Evolutionary conservation across 2,888 invertebrate species (phyloP), one percentile per base, ranked within the genome.

Genomic region (Caenorhabditis sp.): DNA sequence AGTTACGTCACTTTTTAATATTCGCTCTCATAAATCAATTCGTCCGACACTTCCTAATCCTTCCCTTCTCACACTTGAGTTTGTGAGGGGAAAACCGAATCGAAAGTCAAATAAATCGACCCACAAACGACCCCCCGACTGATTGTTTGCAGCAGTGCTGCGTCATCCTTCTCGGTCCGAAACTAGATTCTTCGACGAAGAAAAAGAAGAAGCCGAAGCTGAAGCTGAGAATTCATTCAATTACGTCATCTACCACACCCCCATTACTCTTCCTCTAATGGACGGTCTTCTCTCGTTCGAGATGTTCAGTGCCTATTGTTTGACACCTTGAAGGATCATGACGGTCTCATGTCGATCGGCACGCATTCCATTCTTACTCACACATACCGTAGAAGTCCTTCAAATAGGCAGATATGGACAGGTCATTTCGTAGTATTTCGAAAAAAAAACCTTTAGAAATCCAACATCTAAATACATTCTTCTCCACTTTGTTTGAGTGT

Each of bases 91-190:
- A 54, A 61, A 77, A 76, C 59, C 76, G 68, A 69, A 69, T 70
- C 44, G 79, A 79, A 79, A 79, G 61, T 79, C 79, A 79, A 79
- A 79, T 79, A 79, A 77, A 79, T 79, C 70, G 79, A 70, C 70
- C 70, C 70, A 70, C 79, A 70, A 70, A 70, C 70, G 64, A 70
- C 79, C 79, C n/a, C 64, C 70, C 77, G 54, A n/a, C 70, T 70
- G 70, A 79, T 70, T 79, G 79, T 79, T 79, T 79, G 79, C 77
- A 79, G 64, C 76, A 26, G 54, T 70, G 61, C 70, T 70, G 70
- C 70, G 70, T 79, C 79, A 79, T 54, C 79, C 35, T 63, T 61
- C 47, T 38, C 49, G 22, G 31, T 64, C 47, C 63, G 54, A 64
- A 79, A 79, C 79, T 47, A 79, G 70, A 79, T 79, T 63, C 66